phyloP scores from a whole-genome alignment of 2,888 invertebrate species.

The Ptilodon capucinus region DNA sequence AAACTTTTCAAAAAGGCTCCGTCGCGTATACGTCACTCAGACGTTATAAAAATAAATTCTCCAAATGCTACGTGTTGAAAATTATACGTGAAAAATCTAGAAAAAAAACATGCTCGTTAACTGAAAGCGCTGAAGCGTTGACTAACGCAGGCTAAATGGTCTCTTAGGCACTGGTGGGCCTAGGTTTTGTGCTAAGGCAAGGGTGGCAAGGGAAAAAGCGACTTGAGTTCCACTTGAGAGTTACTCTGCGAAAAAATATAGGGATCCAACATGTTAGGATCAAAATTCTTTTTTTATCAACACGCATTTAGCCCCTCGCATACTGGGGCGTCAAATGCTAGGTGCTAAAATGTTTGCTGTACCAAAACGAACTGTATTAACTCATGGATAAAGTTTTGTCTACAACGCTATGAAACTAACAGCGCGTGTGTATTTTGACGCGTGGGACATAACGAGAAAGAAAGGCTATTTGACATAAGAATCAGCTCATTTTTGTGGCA shows the following conservation, averaged over 20 bases:
- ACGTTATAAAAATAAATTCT: not conserved
- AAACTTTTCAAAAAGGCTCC: too few species aligned
- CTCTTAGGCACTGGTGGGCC: slow-evolving; percentile 27
- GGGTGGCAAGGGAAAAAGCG: not conserved
- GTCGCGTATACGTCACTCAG: not conserved
- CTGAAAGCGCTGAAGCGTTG: slow-evolving; percentile 57
- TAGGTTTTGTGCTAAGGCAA: not conserved
- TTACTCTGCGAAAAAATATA: not conserved
- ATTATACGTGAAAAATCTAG: slow-evolving; percentile 37
- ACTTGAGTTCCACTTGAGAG: not conserved
- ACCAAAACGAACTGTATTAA: too few species aligned
- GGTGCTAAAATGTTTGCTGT: too few species aligned
- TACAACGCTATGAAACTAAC: too few species aligned
- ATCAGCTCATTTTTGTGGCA: too few species aligned
- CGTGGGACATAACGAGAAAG: too few species aligned
- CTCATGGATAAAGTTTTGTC: too few species aligned
- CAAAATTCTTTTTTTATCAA: too few species aligned
- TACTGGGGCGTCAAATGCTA: too few species aligned
- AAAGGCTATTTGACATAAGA: too few species aligned
- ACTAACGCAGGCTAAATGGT: slow-evolving; percentile 47
- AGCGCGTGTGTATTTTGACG: too few species aligned
- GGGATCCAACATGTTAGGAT: not conserved
- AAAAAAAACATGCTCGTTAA: slow-evolving; percentile 61
- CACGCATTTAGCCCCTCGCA: too few species aligned
- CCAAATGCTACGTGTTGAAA: not conserved